Base-by-base conservation (phyloP, 2,113 vertebrate species). In the Platysteira castanea region DNA sequence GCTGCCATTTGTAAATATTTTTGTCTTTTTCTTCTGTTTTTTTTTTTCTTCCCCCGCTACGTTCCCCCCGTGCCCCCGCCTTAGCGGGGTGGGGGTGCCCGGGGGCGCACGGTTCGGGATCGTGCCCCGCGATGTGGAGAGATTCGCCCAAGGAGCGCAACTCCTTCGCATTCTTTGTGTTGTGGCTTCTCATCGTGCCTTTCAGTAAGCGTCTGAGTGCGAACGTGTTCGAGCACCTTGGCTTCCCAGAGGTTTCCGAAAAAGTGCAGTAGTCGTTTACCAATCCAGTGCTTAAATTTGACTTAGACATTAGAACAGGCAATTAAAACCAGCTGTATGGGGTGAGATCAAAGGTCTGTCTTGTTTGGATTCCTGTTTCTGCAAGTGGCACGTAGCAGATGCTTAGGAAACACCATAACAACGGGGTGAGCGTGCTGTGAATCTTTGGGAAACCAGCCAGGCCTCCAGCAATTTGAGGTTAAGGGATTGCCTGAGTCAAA, bases 371-470 rank as follows among this genome's bases (percentile, higher is more conserved):
- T 68, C 53, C 67, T 9, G 71, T 47, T 65, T 37, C 63, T 83
- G 57, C 68, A 14, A 92, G 93, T 12, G 84, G 71, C 68, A 83
- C 59, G 8, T 19, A 80, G 44, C 91, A 86, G 87, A 73, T 80
- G 89, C 87, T 86, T 61, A 53, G 91, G 76, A 53, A 92, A 74
- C 93, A 89, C 87, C 73, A 8, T 77, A 84, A 92, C 89, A 79
- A 86, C 83, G 13, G 89, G 79, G 86, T 41, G 83, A 95, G 79
- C 53, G 5, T 80, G 71, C 86, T 90, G 83, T 49, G 96, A 73
- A 47, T 92, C 89, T 61, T 86, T 61, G 87, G 95, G 95, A 96
- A 86, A 61, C 22, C 68, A 53, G 96, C 87, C 96, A 96, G 96
- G 91, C 93, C 91, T 89, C 89, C 87, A 77, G 84, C 91, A 67